phyloP scores from a whole-genome alignment of 2,797 vertebrate genomes.

The Falco naumanni region DNA sequence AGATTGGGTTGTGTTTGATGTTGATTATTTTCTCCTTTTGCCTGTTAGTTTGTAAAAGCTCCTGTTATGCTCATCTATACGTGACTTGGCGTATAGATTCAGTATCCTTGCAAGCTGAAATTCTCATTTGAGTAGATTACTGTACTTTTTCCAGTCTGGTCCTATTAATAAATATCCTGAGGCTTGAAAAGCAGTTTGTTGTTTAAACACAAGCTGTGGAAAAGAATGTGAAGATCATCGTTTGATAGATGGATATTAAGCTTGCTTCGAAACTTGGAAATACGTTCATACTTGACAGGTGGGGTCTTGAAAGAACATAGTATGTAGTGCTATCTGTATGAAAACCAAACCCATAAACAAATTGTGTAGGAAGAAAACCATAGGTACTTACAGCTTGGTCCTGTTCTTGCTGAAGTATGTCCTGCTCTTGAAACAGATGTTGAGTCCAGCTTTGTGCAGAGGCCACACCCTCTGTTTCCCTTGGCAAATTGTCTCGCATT shows the following conservation, averaged over 20 bases:
- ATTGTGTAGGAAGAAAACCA: background rate
- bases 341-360: background rate
- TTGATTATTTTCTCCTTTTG: background rate
- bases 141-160: slow-evolving; percentile 24
- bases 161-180: slow-evolving; percentile 17
- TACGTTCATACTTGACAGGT: background rate
- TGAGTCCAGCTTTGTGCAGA: slow-evolving; percentile 22
- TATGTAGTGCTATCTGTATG: background rate
- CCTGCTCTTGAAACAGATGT: slow-evolving; percentile 39
- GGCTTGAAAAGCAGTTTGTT: background rate
- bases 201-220: slow-evolving; percentile 22
- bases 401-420: slow-evolving; percentile 40
- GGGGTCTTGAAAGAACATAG: background rate
- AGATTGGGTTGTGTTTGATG: background rate
- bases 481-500: slow-evolving; percentile 67
- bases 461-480: slow-evolving; percentile 51
- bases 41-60: background rate
- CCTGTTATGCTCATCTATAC: background rate
- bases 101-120: background rate
- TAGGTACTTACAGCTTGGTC: background rate
- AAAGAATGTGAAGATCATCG: background rate
- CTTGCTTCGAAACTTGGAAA: background rate
- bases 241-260: background rate
- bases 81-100: background rate
- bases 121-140: slow-evolving; percentile 4